Percentiles rank a stretch among this genome's conserved stretches.
These are phyloP conservation scores for Drosophila rhopaloa DNA, from an alignment of 1,140 invertebrate species.

Conservation along the genomic window DNA sequence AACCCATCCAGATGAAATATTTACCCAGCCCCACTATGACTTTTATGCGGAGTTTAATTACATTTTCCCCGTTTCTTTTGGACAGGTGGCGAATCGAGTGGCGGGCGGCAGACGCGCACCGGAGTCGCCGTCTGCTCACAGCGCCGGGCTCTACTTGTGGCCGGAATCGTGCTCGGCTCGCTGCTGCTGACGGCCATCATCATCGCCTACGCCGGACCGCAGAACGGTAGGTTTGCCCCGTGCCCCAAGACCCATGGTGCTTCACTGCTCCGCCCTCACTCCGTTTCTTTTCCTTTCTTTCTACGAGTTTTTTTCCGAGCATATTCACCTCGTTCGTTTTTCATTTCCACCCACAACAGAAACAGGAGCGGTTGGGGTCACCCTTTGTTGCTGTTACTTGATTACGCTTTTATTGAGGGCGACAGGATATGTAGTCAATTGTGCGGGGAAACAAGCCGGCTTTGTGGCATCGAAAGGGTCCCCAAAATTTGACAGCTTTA, in stretches of 20 bases:
- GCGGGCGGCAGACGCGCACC: slow-evolving; percentile 89
- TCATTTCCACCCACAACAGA: slow-evolving; percentile 37
- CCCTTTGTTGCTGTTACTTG: slow-evolving; percentile 34
- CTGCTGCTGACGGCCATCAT: slow-evolving; percentile 93
- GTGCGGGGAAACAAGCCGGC: slow-evolving; percentile 6
- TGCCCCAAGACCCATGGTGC: slow-evolving; percentile 20
- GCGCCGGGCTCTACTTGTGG: slow-evolving; percentile 92
- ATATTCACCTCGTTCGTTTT: slow-evolving; percentile 39
- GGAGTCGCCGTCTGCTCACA: slow-evolving; percentile 94
- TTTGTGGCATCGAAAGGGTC: slow-evolving; percentile 20
- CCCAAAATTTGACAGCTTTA: slow-evolving; percentile 22
- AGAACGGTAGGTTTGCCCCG: slow-evolving; percentile 79
- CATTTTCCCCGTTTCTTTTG: slow-evolving; percentile 44
- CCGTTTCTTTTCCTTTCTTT: slow-evolving; percentile 45
- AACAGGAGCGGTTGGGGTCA: neutral
- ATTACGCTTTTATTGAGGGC: slow-evolving; percentile 40
- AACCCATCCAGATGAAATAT: slow-evolving; percentile 47
- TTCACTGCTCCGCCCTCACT: slow-evolving; percentile 6
- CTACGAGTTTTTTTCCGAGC: slow-evolving; percentile 35
- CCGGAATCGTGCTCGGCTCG: slow-evolving; percentile 90
- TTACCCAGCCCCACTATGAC: slow-evolving; percentile 25
- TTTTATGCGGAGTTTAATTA: slow-evolving; percentile 64
- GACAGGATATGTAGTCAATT: slow-evolving; percentile 47
- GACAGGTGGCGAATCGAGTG: slow-evolving; percentile 89
- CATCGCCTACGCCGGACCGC: slow-evolving; percentile 94